Evolutionary conservation across 2,797 vertebrate species (phyloP).

Genomic region (Dallia pectoralis): DNA sequence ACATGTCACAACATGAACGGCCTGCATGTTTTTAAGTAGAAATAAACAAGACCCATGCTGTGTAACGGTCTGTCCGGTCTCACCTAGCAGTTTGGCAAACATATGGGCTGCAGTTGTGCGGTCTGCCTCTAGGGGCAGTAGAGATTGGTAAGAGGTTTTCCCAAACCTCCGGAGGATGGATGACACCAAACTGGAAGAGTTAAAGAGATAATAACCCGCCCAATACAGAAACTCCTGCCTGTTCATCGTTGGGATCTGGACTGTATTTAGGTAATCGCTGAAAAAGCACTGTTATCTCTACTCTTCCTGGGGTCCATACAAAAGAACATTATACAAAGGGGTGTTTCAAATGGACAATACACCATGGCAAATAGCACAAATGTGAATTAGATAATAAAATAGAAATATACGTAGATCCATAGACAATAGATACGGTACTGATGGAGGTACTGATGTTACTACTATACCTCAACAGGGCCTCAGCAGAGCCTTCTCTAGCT

Average conservation of each 20-base stretch:
- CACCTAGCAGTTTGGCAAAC: slow-evolving; percentile 75
- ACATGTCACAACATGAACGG: slow-evolving; percentile 6
- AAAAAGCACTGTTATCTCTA: too few species aligned
- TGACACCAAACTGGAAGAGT: slow-evolving; percentile 53
- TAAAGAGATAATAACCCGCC: not conserved
- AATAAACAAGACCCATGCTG: not conserved
- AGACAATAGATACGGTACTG: not conserved
- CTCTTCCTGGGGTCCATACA: too few species aligned
- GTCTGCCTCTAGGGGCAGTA: slow-evolving; percentile 67
- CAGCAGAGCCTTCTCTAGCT: slow-evolving; percentile 36
- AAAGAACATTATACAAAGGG: too few species aligned
- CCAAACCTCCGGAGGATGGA: slow-evolving; percentile 55
- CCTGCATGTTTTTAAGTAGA: not conserved
- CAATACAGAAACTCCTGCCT: not conserved
- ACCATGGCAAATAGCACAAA: too few species aligned
- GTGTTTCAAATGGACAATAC: too few species aligned
- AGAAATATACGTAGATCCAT: not conserved
- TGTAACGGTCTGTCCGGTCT: slow-evolving; percentile 28
- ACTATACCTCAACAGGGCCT: slow-evolving; percentile 66
- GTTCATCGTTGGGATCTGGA: too few species aligned
- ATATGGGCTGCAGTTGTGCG: slow-evolving; percentile 66
- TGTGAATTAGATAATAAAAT: not conserved
- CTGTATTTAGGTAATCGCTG: too few species aligned
- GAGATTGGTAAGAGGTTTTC: slow-evolving; percentile 63
- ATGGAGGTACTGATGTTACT: not conserved